Conservation (phyloP, 2,888 invertebrate genomes). For the Urechis unicinctus region DNA sequence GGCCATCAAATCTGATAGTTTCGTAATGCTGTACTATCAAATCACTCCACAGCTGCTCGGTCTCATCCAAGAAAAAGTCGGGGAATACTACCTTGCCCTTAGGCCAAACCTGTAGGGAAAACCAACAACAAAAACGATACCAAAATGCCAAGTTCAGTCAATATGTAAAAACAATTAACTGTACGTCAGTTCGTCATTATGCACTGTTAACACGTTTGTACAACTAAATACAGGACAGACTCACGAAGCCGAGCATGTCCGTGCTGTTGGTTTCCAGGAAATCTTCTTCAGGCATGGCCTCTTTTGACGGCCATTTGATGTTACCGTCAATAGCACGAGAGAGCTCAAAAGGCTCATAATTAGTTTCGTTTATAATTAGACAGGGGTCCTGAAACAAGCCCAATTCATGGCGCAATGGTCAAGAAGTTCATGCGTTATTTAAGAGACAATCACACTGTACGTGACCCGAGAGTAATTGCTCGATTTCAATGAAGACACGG, state of each 20-base stretch:
- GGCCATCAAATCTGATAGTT: conserved; percentile 36
- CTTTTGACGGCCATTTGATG: conserved; percentile 32
- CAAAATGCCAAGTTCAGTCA: no score
- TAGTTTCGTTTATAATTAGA: no score
- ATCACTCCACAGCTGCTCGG: conserved; percentile 33
- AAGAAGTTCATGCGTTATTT: no score
- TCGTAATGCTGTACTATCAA: conserved; percentile 28
- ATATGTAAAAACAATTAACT: no score
- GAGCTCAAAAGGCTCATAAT: conserved; percentile 35
- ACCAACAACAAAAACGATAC: no score
- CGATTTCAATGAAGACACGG: no score
- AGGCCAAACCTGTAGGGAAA: conserved; percentile 31
- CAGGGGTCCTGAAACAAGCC: no score
- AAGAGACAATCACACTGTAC: conserved; percentile 6
- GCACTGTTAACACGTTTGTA: no score
- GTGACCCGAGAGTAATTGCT: no score
- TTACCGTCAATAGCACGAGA: conserved; percentile 29
- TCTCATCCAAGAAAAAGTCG: conserved; percentile 37
- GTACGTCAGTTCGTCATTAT: no score
- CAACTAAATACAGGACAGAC: neutral
- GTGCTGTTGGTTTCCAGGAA: conserved; percentile 26
- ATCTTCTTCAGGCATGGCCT: conserved; percentile 20
- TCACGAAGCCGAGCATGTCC: conserved; percentile 34
- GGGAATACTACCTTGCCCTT: conserved; percentile 35
- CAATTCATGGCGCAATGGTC: neutral